Percentiles rank a stretch among this genome's conserved stretches.
Evolutionary conservation across 2,888 invertebrate genomes (phyloP).

Genomic region (Apoda limacodes): DNA sequence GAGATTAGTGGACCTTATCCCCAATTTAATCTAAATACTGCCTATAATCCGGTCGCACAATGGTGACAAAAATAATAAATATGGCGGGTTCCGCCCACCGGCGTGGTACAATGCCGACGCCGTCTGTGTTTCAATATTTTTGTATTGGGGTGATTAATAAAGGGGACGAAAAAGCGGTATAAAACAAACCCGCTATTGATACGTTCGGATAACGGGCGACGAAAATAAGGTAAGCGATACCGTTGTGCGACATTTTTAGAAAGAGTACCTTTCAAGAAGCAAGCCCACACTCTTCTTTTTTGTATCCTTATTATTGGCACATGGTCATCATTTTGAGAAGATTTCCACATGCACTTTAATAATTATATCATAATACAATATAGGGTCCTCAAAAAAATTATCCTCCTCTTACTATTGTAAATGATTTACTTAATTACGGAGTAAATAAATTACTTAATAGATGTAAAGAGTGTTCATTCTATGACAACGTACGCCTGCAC

Average conservation of each 20-base stretch:
- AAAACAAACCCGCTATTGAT: constrained; percentile 55
- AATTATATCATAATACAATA: too few relatives aligned
- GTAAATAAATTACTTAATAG: too few relatives aligned
- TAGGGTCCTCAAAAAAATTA: too few relatives aligned
- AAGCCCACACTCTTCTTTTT: too few relatives aligned
- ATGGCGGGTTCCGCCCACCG: constrained; percentile 43
- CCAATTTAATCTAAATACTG: constrained; percentile 68
- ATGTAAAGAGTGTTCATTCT: too few relatives aligned
- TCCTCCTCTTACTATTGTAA: too few relatives aligned
- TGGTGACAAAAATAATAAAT: constrained; percentile 69
- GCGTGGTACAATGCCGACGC: constrained; percentile 30
- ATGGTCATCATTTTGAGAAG: too few relatives aligned
- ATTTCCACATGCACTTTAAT: too few relatives aligned
- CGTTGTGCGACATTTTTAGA: background rate
- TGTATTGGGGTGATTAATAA: constrained; percentile 51
- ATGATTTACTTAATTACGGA: too few relatives aligned
- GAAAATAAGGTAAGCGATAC: constrained; percentile 3
- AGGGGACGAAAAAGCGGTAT: constrained; percentile 39
- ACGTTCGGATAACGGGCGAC: constrained; percentile 22
- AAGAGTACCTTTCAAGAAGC: too few relatives aligned
- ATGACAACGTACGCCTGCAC: background rate
- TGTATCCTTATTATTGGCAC: too few relatives aligned
- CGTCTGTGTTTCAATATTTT: constrained; percentile 54
- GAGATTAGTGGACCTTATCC: constrained; percentile 63
- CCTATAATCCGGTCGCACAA: constrained; percentile 56